Evolutionary conservation across 2,113 vertebrate species (phyloP).

Genomic region (Odobenus rosmarus): DNA sequence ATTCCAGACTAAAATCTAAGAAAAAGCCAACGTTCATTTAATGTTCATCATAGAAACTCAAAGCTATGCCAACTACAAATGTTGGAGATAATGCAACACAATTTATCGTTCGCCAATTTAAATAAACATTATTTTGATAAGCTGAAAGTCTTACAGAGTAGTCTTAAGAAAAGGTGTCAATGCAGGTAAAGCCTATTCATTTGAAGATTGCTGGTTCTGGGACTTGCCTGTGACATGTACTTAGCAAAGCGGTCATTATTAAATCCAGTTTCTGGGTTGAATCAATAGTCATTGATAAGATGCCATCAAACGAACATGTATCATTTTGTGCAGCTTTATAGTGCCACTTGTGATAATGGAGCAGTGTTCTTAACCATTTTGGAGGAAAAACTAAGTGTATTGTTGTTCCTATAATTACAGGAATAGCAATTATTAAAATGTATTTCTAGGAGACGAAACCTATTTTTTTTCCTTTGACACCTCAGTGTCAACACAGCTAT

Average conservation of each 20-base stretch:
- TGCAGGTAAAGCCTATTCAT: background rate
- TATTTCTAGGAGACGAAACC: conserved; percentile 54
- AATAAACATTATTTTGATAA: conserved; percentile 6
- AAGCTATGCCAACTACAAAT: background rate
- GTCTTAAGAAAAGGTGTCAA: background rate
- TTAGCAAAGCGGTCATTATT: conserved; percentile 74
- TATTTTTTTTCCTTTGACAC: conserved; percentile 57
- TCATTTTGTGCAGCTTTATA: conserved; percentile 72
- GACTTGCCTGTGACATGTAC: conserved; percentile 12
- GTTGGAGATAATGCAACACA: background rate
- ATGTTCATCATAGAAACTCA: background rate
- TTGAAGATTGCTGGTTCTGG: conserved; percentile 44
- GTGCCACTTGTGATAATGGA: conserved; percentile 61
- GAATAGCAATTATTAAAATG: conserved; percentile 66
- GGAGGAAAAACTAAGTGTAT: conserved; percentile 43
- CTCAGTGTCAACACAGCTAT: conserved; percentile 70
- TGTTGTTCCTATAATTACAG: conserved; percentile 49
- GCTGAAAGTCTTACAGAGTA: background rate
- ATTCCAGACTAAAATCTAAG: background rate
- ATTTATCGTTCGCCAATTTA: background rate
- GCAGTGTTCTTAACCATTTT: conserved; percentile 44
- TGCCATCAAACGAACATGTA: conserved; percentile 61
- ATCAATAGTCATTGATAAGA: conserved; percentile 77
- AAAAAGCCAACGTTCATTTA: background rate
- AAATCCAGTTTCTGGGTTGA: conserved; percentile 54